Conservation (phyloP, 2,113 vertebrate species). For the Sceloporus undulatus region DNA sequence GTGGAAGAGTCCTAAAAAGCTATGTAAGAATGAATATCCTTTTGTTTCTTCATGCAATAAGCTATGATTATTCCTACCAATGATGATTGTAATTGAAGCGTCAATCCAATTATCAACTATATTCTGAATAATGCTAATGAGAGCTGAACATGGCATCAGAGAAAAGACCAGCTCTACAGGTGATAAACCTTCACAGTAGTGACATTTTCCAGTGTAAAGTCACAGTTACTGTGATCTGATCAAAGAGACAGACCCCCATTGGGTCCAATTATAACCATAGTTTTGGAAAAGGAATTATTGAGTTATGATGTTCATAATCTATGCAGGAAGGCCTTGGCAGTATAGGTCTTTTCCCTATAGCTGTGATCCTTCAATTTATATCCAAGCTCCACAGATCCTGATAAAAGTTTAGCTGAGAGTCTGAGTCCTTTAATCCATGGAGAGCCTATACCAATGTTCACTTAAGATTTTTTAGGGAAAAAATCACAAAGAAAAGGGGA, state of each 20-base stretch:
- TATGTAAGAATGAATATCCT: constrained; percentile 55
- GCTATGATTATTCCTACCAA: constrained; percentile 80
- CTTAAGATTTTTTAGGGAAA: constrained; percentile 76
- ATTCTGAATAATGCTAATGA: constrained; percentile 96
- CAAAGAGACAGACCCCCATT: constrained; percentile 96
- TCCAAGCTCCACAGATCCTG: constrained; percentile 86
- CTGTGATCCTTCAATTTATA: constrained; percentile 97
- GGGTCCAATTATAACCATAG: constrained; percentile 99
- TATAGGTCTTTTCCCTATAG: constrained; percentile 92
- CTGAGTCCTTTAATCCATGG: constrained; percentile 83
- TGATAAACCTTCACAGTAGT: constrained; percentile 98
- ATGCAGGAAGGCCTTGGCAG: constrained; percentile 94
- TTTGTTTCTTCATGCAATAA: constrained; percentile 80
- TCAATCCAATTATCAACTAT: constrained; percentile 96
- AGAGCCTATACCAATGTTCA: constrained; percentile 86
- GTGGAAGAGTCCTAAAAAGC: neutral
- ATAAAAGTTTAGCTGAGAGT: constrained; percentile 85
- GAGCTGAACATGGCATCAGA: constrained; percentile 90
- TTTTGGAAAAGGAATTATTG: constrained; percentile 88
- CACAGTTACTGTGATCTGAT: constrained; percentile 96
- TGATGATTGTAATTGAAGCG: constrained; percentile 86
- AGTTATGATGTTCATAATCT: constrained; percentile 96
- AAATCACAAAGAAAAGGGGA: constrained; percentile 40
- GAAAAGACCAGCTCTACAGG: constrained; percentile 96
- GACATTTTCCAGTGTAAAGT: constrained; percentile 99